Evolutionary conservation across 2,113 vertebrate genomes (phyloP), one percentile per base, ranked within the genome.

Genomic region (Grallaria varia): DNA sequence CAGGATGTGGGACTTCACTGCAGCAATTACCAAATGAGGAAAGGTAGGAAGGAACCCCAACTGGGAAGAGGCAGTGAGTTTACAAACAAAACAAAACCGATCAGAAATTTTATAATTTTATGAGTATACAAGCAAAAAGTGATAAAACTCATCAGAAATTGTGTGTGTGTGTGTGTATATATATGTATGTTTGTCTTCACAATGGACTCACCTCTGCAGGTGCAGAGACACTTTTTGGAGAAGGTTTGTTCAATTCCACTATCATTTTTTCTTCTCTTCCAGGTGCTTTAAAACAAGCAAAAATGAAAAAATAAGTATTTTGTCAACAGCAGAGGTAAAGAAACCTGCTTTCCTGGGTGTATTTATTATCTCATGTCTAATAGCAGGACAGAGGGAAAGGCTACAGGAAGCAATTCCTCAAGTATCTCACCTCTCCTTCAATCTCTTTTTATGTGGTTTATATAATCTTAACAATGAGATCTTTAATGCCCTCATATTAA

Each of bases 251-350:
- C 86, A 90, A 58, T 76, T 98, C 97, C 72, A 96, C 86, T 1
- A 93, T 25, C 72, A 89, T 97, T 87, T 97, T 98, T 42, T 98
- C 98, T 86, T 98, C 98, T 75, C 87, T 98, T 90, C 90, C 79
- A 93, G 97, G 97, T 91, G 67, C 91, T 96, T 92, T 88, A 78
- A 94, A 75, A 74, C 35, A 71, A 93, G 53, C 21, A 50, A 20
- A 37, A 79, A 30, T 42, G 28, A 64, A 64, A 37, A 52, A 8
- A 12, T 42, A 19, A 16, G 5, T 2, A 13, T 24, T 77, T 53
- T 20, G 12, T 62, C 37, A 75, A 62, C 5, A 53, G 56, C 18
- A 75, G 67, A 52, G 82, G 42, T 39, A 52, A 74, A 69, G 14
- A 30, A 78, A 55, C 12, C 9, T 25, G 8, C 16, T 40, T 42